These are phyloP conservation scores for Babylonia areolata DNA, from an alignment of 1,140 invertebrate genomes.

Conservation along the genomic window DNA sequence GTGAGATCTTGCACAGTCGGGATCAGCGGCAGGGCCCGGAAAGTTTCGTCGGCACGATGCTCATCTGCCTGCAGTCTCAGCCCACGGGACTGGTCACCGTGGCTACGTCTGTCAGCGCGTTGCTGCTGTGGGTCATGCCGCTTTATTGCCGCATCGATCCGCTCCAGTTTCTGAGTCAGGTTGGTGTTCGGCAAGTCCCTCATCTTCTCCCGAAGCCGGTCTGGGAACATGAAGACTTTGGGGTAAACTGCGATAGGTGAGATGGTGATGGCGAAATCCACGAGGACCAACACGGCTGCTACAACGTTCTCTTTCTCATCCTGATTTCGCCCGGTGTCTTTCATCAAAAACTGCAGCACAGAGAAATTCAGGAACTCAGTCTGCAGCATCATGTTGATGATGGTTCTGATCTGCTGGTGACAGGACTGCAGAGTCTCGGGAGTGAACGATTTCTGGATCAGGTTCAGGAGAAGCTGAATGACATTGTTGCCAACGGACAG, in stretches of 20 bases:
- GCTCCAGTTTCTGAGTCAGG: neutral
- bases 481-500: neutral
- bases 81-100: neutral
- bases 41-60: conserved; percentile 65
- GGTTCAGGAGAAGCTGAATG: neutral
- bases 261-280: neutral
- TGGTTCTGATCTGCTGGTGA: neutral
- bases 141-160: neutral
- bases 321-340: neutral
- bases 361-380: neutral
- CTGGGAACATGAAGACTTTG: conserved; percentile 7
- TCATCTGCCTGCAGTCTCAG: conserved; percentile 17
- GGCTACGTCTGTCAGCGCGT: neutral
- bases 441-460: neutral
- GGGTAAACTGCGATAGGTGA: neutral
- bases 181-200: neutral
- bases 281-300: neutral
- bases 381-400: conserved; percentile 15
- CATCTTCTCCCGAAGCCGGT: neutral
- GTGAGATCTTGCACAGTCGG: conserved; percentile 67
- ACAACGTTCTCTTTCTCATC: neutral
- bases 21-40: conserved; percentile 67
- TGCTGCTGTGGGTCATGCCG: neutral
- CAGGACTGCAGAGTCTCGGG: neutral
- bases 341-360: neutral